Percentiles rank a stretch among this genome's conserved stretches.
Conservation (phyloP, 2,113 vertebrate species). For the Eurystomus gularis region DNA sequence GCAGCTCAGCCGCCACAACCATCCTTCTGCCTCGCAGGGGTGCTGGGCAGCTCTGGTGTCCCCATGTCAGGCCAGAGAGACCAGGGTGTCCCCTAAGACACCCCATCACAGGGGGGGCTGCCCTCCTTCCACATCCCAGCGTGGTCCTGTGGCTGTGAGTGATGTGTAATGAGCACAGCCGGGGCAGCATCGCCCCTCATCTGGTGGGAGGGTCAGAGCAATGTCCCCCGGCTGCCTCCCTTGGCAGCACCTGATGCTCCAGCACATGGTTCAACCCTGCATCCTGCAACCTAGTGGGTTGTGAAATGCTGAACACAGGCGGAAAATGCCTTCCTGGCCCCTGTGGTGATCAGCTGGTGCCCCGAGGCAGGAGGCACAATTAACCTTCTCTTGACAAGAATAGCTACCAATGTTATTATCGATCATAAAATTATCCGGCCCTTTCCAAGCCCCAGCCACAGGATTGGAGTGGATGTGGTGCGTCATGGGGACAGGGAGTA, state of each 20-base stretch:
- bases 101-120: fast-evolving
- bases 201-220: background rate
- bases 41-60: background rate
- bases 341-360: slow-evolving; percentile 44
- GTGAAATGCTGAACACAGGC: background rate
- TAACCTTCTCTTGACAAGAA: slow-evolving; percentile 69
- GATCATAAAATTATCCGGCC: slow-evolving; percentile 23
- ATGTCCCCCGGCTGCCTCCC: background rate
- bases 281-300: background rate
- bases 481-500: background rate
- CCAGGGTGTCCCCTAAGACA: background rate
- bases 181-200: background rate
- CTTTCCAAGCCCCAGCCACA: background rate
- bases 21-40: background rate
- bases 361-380: slow-evolving; percentile 62
- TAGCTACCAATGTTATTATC: slow-evolving; percentile 49
- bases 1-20: fast-evolving
- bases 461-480: background rate
- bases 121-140: background rate
- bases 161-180: background rate
- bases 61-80: fast-evolving
- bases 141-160: fast-evolving
- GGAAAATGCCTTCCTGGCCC: slow-evolving; percentile 27
- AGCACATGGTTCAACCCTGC: background rate
- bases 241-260: background rate